These are phyloP conservation scores for Lytechinus pictus DNA, from an alignment of 35 echinoderm and acorn worm genomes.

Conservation along the genomic window DNA sequence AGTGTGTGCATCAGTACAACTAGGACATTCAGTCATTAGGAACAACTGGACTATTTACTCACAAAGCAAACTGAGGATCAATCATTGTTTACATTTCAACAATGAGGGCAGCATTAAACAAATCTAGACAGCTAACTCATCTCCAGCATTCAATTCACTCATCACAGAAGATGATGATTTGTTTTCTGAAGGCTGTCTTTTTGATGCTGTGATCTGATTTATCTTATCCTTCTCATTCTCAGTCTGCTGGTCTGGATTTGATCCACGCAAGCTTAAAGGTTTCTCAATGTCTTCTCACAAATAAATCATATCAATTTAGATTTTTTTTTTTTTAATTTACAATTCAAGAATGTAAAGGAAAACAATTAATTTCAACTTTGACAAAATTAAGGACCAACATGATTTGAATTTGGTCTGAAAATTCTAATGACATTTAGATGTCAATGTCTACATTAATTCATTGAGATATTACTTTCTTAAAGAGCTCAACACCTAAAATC, in stretches of 20 bases:
- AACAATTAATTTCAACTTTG: too few species aligned
- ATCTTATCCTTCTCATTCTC: not conserved
- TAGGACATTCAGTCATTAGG: not conserved
- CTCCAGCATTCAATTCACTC: not conserved
- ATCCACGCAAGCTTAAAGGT: too few species aligned
- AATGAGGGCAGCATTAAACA: conserved; percentile 18
- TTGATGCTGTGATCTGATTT: not conserved
- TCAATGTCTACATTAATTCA: too few species aligned
- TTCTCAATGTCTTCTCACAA: too few species aligned
- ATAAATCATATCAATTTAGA: too few species aligned
- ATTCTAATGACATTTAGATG: too few species aligned
- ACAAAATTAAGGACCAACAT: too few species aligned
- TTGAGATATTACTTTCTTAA: too few species aligned
- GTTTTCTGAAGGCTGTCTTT: not conserved
- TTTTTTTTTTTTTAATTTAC: too few species aligned
- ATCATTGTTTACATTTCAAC: not conserved
- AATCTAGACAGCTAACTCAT: not conserved
- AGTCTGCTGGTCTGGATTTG: not conserved
- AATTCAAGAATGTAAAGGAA: too few species aligned
- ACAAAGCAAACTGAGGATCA: not conserved
- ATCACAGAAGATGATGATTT: not conserved
- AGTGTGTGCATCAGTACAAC: not conserved
- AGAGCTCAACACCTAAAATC: too few species aligned
- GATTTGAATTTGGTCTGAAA: too few species aligned
- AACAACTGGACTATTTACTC: not conserved